Evolutionary conservation across 2,113 vertebrate genomes (phyloP).

Genomic region (Alces alces): DNA sequence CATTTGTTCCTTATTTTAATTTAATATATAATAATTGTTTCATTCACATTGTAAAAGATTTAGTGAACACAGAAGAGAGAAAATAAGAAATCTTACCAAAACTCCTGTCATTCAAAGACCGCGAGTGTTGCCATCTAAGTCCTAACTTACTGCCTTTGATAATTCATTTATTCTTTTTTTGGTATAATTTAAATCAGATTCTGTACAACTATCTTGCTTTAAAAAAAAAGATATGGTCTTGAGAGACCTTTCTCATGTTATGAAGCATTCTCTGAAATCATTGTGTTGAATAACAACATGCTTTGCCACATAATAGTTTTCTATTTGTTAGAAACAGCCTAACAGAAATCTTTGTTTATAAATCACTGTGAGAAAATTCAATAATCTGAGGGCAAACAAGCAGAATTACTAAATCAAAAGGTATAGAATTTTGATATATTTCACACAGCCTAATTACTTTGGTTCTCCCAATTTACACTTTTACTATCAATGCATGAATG

Average conservation of each 20-base stretch:
- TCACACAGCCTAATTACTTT: background rate
- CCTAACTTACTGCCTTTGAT: background rate
- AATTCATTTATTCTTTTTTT: background rate
- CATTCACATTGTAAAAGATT: background rate
- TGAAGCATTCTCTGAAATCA: background rate
- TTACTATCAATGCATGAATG: background rate
- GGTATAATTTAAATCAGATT: background rate
- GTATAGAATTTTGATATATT: background rate
- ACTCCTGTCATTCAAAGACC: background rate
- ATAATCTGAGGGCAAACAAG: background rate
- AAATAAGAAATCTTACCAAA: background rate
- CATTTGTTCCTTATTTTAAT: background rate
- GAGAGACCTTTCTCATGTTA: background rate
- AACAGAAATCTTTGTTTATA: background rate
- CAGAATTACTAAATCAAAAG: background rate
- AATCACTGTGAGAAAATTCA: background rate
- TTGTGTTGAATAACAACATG: background rate
- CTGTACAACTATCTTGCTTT: background rate
- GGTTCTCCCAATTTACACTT: background rate
- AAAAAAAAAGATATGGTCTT: background rate
- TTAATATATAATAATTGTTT: background rate
- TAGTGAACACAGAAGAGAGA: background rate
- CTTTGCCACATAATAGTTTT: background rate
- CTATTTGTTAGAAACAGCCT: background rate
- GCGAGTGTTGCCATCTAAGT: background rate